These are phyloP conservation scores for Prolemur simus DNA, from an alignment of 2,113 vertebrate species.

Conservation along the genomic window DNA sequence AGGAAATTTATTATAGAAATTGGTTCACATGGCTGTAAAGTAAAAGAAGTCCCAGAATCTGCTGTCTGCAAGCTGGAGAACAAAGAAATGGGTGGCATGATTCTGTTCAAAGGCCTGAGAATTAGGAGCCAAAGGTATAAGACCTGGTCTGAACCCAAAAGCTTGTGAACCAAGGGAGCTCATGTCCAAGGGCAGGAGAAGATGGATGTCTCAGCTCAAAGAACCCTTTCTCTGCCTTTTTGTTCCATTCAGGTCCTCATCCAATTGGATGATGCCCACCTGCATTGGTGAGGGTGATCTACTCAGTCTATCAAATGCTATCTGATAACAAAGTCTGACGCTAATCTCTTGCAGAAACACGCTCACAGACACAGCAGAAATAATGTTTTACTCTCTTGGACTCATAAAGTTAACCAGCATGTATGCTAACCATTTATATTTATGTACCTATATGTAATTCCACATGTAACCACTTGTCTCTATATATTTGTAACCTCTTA, in stretches of 20 bases:
- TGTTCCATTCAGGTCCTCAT: background rate
- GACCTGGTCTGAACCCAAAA: background rate
- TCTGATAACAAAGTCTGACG: too few species aligned
- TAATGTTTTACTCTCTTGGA: background rate
- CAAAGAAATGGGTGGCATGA: background rate
- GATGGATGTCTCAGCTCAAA: background rate
- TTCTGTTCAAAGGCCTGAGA: background rate
- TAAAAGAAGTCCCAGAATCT: background rate
- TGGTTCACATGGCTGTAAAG: background rate
- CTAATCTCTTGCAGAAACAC: background rate
- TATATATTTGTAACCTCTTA: background rate
- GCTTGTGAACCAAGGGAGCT: background rate
- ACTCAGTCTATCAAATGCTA: background rate
- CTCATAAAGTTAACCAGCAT: background rate
- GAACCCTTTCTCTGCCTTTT: background rate
- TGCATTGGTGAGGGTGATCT: background rate
- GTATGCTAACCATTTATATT: background rate
- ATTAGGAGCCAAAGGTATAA: background rate
- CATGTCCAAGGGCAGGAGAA: background rate
- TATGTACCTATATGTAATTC: too few species aligned
- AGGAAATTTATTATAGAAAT: background rate
- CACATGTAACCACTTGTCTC: background rate
- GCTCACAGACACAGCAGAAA: background rate
- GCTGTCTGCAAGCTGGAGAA: background rate
- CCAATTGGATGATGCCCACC: background rate